These are phyloP conservation scores for Onchidella celtica DNA, from an alignment of 2,888 invertebrate genomes.

Conservation along the genomic window DNA sequence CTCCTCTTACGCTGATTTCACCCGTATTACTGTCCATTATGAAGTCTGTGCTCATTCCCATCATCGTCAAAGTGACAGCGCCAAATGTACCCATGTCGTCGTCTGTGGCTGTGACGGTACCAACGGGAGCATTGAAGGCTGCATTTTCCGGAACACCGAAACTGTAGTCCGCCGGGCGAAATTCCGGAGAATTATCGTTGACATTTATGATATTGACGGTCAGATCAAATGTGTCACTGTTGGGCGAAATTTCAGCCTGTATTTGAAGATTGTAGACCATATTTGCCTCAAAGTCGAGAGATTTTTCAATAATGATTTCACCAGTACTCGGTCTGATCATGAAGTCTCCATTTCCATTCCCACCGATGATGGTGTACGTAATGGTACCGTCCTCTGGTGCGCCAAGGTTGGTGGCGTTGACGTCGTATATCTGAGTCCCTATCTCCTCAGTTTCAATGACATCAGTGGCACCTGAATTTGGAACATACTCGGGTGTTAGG, in stretches of 20 bases:
- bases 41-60: constrained; percentile 48
- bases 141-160: constrained; percentile 58
- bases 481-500: constrained; percentile 55
- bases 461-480: constrained; percentile 39
- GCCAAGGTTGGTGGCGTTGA: constrained; percentile 60
- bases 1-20: constrained; percentile 90
- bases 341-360: constrained; percentile 57
- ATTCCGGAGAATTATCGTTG: constrained; percentile 65
- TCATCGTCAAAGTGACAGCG: constrained; percentile 1
- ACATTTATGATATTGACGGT: constrained; percentile 60
- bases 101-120: constrained; percentile 58
- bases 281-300: constrained; percentile 59
- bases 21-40: constrained; percentile 90
- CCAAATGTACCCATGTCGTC: constrained; percentile 56
- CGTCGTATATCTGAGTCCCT: constrained; percentile 58
- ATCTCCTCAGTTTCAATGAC: constrained; percentile 56
- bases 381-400: constrained; percentile 58
- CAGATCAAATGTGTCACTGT: constrained; percentile 55
- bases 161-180: constrained; percentile 50
- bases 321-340: constrained; percentile 59
- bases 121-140: constrained; percentile 44
- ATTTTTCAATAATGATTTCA: constrained; percentile 53
- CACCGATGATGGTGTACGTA: constrained; percentile 58
- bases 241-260: constrained; percentile 56
- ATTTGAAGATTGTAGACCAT: constrained; percentile 53